phyloP scores from a whole-genome alignment of 1,140 invertebrate species.

The Drosophila neocordata region DNA sequence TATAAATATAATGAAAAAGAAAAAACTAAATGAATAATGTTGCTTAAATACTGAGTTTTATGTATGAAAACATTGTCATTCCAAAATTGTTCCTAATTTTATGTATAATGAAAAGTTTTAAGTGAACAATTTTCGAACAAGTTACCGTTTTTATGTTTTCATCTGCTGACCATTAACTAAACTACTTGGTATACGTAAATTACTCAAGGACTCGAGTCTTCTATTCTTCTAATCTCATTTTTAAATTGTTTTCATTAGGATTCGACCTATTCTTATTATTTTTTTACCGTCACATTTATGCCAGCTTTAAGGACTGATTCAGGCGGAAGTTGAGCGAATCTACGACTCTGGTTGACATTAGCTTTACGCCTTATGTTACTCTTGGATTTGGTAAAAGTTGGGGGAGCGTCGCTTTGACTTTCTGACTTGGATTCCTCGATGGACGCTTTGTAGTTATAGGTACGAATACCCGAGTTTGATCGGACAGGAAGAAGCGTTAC shows the following conservation, averaged over 20 bases:
- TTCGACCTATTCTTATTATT: conserved; percentile 32
- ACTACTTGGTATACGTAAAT: not conserved
- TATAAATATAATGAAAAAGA: not conserved
- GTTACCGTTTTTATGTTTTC: conserved; percentile 42
- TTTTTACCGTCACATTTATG: conserved; percentile 72
- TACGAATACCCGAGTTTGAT: conserved; percentile 81
- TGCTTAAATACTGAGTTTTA: conserved; percentile 58
- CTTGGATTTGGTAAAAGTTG: conserved; percentile 16
- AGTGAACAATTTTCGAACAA: conserved; percentile 73
- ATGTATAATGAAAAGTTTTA: not conserved
- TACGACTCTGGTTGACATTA: conserved; percentile 66
- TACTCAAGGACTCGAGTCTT: conserved; percentile 30
- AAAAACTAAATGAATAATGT: not conserved
- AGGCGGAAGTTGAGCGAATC: conserved; percentile 60
- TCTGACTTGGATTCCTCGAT: conserved; percentile 36
- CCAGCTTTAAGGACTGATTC: conserved; percentile 74
- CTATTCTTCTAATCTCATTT: conserved; percentile 49
- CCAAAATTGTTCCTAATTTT: conserved; percentile 65
- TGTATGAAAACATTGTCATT: conserved; percentile 52
- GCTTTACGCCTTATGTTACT: conserved; percentile 53
- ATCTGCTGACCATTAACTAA: conserved; percentile 32
- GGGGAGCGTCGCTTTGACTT: not conserved
- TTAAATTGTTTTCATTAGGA: conserved; percentile 16
- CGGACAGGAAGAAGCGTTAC: conserved; percentile 78
- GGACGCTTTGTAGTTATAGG: conserved; percentile 54